Evolutionary conservation across 2,113 vertebrate genomes (phyloP).

Genomic region (Heliornis fulica): DNA sequence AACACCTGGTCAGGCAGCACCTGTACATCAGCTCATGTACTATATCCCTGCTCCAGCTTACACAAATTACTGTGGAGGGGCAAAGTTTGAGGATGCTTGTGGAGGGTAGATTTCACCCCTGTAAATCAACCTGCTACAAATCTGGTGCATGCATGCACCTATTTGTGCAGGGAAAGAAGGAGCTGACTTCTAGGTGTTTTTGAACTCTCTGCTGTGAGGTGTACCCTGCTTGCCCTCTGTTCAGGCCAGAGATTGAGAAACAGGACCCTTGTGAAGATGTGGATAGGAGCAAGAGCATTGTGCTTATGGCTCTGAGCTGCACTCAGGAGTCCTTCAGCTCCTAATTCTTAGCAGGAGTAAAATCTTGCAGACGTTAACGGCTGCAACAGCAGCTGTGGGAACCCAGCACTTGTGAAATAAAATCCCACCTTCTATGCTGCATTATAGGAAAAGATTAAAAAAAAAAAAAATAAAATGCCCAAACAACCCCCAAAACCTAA

Average conservation of each 20-base stretch:
- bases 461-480: not conserved
- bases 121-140: not conserved
- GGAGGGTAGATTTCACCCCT: not conserved
- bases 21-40: not conserved
- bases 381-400: not conserved
- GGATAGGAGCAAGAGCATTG: not conserved
- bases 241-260: not conserved
- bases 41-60: not conserved
- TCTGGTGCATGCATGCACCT: not conserved
- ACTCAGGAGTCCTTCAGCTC: not conserved
- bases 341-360: not conserved
- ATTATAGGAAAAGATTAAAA: not conserved
- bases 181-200: not conserved
- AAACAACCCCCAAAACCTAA: not conserved
- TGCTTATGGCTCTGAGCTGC: not conserved
- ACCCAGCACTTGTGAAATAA: not conserved
- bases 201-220: not conserved
- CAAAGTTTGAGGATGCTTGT: not conserved
- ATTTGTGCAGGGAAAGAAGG: not conserved
- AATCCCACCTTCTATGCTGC: not conserved
- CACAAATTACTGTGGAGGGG: not conserved
- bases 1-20: not conserved
- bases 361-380: not conserved
- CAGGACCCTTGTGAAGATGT: fast-evolving
- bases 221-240: not conserved